Percentiles rank a stretch among this genome's conserved stretches.
phyloP scores from a whole-genome alignment of 2,113 vertebrate genomes.

The Otolemur garnettii region DNA sequence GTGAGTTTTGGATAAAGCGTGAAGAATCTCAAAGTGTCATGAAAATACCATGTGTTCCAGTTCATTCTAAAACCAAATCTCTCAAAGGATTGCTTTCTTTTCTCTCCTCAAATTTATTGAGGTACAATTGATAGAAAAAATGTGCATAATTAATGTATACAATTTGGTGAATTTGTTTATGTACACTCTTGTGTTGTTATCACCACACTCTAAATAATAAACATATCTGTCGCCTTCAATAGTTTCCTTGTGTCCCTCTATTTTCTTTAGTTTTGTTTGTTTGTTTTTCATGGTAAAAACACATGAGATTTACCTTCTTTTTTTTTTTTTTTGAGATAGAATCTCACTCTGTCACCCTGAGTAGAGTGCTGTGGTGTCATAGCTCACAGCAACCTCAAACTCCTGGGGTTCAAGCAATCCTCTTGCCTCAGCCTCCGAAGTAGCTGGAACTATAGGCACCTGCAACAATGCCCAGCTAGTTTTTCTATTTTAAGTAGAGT shows the following conservation, averaged over 20 bases:
- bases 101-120: background rate
- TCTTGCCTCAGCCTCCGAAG: too few relatives aligned
- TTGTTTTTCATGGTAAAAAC: background rate
- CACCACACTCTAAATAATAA: background rate
- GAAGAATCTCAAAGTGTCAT: background rate
- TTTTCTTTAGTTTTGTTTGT: background rate
- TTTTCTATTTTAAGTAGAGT: too few relatives aligned
- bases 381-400: too few relatives aligned
- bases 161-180: background rate
- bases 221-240: background rate
- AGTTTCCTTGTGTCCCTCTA: background rate
- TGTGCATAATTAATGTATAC: background rate
- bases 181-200: background rate
- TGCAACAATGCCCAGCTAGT: too few relatives aligned
- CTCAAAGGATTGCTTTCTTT: background rate
- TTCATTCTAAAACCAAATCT: background rate
- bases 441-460: too few relatives aligned
- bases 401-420: too few relatives aligned
- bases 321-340: too few relatives aligned
- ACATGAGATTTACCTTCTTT: background rate
- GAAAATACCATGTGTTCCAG: background rate
- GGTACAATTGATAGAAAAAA: background rate
- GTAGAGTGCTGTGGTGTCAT: too few relatives aligned
- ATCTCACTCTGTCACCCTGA: too few relatives aligned
- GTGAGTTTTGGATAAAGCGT: background rate